phyloP scores from a whole-genome alignment of 2,888 invertebrate genomes.

The Cheilosia scutellata region DNA sequence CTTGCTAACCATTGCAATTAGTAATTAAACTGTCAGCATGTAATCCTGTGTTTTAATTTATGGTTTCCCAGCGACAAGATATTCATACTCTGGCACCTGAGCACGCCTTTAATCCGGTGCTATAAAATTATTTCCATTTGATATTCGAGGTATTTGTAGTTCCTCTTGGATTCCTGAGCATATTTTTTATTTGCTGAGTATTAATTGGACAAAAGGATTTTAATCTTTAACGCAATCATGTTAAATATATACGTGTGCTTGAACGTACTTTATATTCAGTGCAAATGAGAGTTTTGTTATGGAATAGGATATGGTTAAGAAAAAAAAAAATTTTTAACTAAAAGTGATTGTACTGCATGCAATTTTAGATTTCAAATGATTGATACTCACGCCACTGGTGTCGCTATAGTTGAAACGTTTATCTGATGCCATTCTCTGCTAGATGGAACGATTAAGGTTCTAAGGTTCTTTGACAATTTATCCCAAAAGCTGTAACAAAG shows the following conservation, averaged over 20 bases:
- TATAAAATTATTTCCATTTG: constrained; percentile 1
- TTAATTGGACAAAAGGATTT: constrained; percentile 7
- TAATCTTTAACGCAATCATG: neutral
- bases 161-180: neutral
- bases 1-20: neutral
- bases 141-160: neutral
- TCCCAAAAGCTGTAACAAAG: neutral
- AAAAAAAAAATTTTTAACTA: neutral
- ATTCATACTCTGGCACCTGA: neutral
- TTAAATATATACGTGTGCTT: neutral
- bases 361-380: neutral
- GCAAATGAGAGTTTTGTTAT: neutral
- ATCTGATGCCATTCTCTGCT: constrained; percentile 10
- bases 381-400: constrained; percentile 31
- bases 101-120: neutral
- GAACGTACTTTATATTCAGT: neutral
- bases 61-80: constrained; percentile 12
- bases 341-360: neutral
- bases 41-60: constrained; percentile 35
- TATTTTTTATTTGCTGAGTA: neutral
- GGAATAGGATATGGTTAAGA: neutral
- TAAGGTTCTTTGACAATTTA: neutral
- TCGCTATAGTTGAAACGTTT: constrained; percentile 20
- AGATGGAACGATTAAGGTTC: neutral
- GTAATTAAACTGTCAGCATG: constrained; percentile 35